Evolutionary conservation across 1,140 invertebrate genomes (phyloP), one percentile per base, ranked within the genome.

Genomic region (Drosophila orena): DNA sequence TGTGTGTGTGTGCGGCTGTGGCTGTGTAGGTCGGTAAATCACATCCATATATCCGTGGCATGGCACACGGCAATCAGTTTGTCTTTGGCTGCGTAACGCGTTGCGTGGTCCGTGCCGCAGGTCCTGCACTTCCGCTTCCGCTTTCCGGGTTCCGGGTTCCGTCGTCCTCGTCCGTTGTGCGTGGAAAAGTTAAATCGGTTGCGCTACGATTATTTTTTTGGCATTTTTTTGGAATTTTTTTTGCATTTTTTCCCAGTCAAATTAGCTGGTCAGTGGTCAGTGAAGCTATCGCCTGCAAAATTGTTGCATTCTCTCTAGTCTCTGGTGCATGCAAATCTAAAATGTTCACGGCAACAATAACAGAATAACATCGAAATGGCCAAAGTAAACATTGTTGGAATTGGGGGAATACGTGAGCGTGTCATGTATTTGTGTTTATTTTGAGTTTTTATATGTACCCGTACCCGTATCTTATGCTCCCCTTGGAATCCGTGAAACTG

Each of bases 41-140:
- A 89, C 84, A 89, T 77, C 85, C 85, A 65, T 70, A 20, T 57
- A 50, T 50, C 47, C 47, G 14, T 50, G 47, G 77, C 79, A 80
- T 70, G 64, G 85, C 85, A 89, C 85, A 89, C 85, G 79, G 84
- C 84, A 89, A 89, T 89, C 84, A 89, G 84, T 89, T 89, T 89
- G 84, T 80, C 85, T 89, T 84, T 84, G 84, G 77, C 84, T 84
- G 79, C 74, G 84, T 84, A 84, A 84, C 84, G 84, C 84, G 84
- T 89, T 89, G 84, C 73, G 85, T 84, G 84, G 73, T 88, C 58
- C 65, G 59, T 47, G 66, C 59, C 60, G 50, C 15, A 43, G 54
- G 53, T 64, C 56, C 72, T 52, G 73, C 56, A 55, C 62, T 50
- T 50, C 40, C 57, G 17, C 57, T 68, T 72, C 53, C 42, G 17